Evolutionary conservation across 2,888 invertebrate genomes (phyloP).

Genomic region (Eucriotettix oculatus): DNA sequence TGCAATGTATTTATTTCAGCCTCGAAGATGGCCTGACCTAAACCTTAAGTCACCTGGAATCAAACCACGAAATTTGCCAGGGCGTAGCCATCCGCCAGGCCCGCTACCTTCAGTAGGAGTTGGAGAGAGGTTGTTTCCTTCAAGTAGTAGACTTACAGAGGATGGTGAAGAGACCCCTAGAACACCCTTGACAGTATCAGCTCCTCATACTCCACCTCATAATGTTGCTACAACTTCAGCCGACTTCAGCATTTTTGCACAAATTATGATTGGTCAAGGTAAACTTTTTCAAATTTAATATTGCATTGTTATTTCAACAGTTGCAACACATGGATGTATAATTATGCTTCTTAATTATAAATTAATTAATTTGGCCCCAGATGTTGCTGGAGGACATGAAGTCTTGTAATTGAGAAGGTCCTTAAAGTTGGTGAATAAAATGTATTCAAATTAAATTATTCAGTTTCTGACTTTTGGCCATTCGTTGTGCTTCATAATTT

Average conservation of each 20-base stretch:
- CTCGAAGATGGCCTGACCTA: slow-evolving; percentile 71
- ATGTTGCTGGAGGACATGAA: too few relatives aligned
- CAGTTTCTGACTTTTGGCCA: too few relatives aligned
- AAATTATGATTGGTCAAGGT: slow-evolving; percentile 25
- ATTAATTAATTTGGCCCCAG: too few relatives aligned
- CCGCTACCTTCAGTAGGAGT: slow-evolving; percentile 26
- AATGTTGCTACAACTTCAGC: slow-evolving; percentile 20
- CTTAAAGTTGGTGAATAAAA: too few relatives aligned
- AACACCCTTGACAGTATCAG: slow-evolving; percentile 29
- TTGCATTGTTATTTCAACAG: too few relatives aligned
- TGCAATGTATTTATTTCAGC: slow-evolving; percentile 27
- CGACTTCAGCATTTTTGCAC: slow-evolving; percentile 32
- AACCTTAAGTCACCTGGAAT: slow-evolving; percentile 79
- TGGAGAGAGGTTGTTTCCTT: slow-evolving; percentile 23
- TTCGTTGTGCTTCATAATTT: too few relatives aligned
- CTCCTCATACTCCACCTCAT: slow-evolving; percentile 18
- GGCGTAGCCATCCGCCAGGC: slow-evolving; percentile 29
- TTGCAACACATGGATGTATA: too few relatives aligned
- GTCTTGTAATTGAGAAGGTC: too few relatives aligned
- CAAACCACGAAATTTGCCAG: slow-evolving; percentile 45
- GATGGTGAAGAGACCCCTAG: slow-evolving; percentile 24
- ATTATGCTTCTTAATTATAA: too few relatives aligned
- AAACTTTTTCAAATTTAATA: too few relatives aligned
- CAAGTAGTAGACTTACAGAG: slow-evolving; percentile 19
- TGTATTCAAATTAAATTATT: too few relatives aligned